Percentiles rank a stretch among this genome's conserved stretches.
Conservation (phyloP, 2,113 vertebrate genomes). For the Haemorhous mexicanus region DNA sequence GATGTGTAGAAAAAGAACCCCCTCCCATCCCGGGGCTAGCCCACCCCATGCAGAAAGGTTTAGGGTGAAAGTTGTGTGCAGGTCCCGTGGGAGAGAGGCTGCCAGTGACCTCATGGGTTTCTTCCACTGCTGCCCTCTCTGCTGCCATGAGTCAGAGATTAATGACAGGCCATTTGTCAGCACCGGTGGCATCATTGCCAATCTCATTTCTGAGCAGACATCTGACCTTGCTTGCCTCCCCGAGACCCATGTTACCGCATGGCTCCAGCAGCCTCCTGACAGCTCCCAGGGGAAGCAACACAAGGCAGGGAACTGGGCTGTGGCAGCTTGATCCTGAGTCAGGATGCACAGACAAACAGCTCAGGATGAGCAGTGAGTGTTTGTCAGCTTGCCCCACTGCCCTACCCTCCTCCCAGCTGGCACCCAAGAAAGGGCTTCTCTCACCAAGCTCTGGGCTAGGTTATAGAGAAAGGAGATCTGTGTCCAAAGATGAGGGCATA, state of each 20-base stretch:
- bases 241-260: background rate
- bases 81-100: background rate
- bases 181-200: conserved; percentile 40
- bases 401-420: background rate
- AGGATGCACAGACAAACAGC: background rate
- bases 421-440: background rate
- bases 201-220: conserved; percentile 62
- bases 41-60: background rate
- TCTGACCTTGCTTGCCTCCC: conserved; percentile 42
- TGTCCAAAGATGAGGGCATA: background rate
- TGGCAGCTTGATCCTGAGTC: background rate
- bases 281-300: background rate
- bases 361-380: background rate
- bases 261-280: conserved; percentile 15
- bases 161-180: conserved; percentile 58
- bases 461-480: background rate
- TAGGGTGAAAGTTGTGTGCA: background rate
- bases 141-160: conserved; percentile 53
- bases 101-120: conserved; percentile 44
- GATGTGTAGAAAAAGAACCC: accelerated
- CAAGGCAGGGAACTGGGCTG: background rate
- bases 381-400: background rate
- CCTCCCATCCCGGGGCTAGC: background rate
- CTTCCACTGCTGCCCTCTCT: conserved; percentile 29
- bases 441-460: background rate